phyloP scores from a whole-genome alignment of 2,113 vertebrate species.

The Anser brachyrhynchus region DNA sequence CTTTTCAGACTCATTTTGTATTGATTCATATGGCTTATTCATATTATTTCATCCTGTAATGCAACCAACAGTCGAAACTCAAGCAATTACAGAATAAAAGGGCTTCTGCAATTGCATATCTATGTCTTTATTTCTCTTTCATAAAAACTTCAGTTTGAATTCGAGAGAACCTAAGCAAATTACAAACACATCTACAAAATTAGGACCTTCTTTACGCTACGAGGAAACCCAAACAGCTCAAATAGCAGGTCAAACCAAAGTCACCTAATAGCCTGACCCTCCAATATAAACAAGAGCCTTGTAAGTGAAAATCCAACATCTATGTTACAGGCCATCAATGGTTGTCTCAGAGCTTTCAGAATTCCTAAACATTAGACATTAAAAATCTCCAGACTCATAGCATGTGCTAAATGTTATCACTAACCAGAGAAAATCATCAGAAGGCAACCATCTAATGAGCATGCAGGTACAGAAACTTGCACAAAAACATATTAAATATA shows the following conservation, averaged over 20 bases:
- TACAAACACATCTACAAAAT: not conserved
- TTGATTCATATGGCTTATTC: not conserved
- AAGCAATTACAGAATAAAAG: not conserved
- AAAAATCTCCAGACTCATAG: not conserved
- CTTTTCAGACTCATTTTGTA: not conserved
- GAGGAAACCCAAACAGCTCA: not conserved
- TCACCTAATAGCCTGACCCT: not conserved
- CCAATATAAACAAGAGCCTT: not conserved
- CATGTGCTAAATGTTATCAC: fast-evolving
- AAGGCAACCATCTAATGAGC: not conserved
- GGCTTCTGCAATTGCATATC: not conserved
- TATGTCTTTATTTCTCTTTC: not conserved
- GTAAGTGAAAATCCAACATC: not conserved
- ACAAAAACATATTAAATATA: not conserved
- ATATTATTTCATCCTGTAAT: not conserved
- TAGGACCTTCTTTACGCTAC: not conserved
- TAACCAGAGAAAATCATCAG: not conserved
- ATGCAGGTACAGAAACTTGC: not conserved
- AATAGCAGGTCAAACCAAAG: not conserved
- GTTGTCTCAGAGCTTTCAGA: not conserved
- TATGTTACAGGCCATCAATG: not conserved
- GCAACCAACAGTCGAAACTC: not conserved
- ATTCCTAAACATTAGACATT: not conserved
- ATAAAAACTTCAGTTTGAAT: not conserved
- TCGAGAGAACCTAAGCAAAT: not conserved